Base-by-base conservation (phyloP, 1,140 invertebrate species). In the Thaumetopoea pityocampa region DNA sequence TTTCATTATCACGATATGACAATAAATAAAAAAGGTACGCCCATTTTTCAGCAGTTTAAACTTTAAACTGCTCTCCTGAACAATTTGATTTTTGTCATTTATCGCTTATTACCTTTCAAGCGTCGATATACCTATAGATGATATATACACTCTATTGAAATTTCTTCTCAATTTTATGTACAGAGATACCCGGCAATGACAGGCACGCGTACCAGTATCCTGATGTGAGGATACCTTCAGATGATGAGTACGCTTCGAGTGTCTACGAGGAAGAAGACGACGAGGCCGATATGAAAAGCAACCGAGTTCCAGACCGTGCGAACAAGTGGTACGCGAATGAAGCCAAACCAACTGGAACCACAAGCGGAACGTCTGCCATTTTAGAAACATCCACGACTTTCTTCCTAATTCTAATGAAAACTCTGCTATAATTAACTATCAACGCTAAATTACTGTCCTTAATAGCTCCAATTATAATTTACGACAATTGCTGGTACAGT, bases 301-400 rank as follows among this genome's bases (percentile, higher is more conserved):
- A 83, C 50, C 44, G 79, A 14, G 77, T 83, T 1, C 71, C 72
- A 19, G 79, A 81, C 42, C 64, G 74, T 7, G 79, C 79, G 0
- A 83, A 83, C 56, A 83, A 83, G 63, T 83, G 77, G 79, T 83
- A 79, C 60, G 60, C 77, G 3, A 81, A 79, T 32, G 76, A 83
- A 27, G 74, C 68, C 10, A 83, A 83, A 63, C 33, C 65, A 22
- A 44, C 69, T 14, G 54, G 69, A 30, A 57, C 60, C 8, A 46
- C 48, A 14, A 43, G 62, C 23, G 33, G 33, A 15, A 62, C 53
- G 7, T 35, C 37, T 9, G 37, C 40, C 11, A 28, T 34, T 17
- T 26, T 23, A 11, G 34, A 32, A 20, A 28, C 55, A 26, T 41
- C 48, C 23, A 47, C 52, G 12, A 57, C 53, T 16, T 49, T 58